phyloP scores from a whole-genome alignment of 2,888 invertebrate genomes.

The Ceriagrion tenellum region DNA sequence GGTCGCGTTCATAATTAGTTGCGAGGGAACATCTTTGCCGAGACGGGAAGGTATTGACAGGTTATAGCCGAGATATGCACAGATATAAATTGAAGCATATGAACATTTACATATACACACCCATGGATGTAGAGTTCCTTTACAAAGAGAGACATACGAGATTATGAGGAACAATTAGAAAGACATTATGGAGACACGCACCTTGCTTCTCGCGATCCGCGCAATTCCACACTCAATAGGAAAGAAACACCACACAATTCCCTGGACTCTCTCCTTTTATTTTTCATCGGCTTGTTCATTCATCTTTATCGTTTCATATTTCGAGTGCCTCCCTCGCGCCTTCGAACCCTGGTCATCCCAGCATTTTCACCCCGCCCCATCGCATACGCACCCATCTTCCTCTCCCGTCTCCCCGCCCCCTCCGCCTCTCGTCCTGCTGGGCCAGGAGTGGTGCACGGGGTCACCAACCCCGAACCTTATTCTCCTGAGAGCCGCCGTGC shows the following conservation, averaged over 20 bases:
- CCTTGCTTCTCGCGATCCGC: not conserved
- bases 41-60: not conserved
- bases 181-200: not conserved
- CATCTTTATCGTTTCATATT: constrained; percentile 64
- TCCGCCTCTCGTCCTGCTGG: constrained; percentile 47
- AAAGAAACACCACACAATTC: not conserved
- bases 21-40: not conserved
- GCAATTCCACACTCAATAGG: not conserved
- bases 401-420: constrained; percentile 77
- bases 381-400: constrained; percentile 79
- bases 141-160: not conserved
- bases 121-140: not conserved
- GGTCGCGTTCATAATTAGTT: not conserved
- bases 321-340: constrained; percentile 34
- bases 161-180: not conserved
- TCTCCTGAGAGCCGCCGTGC: not conserved
- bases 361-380: constrained; percentile 73
- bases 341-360: constrained; percentile 69
- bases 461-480: constrained; percentile 49
- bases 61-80: not conserved
- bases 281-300: constrained; percentile 12
- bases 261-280: not conserved
- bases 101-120: not conserved
- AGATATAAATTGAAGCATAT: not conserved
- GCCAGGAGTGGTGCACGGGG: constrained; percentile 39